Percentiles rank a stretch among this genome's conserved stretches.
These are phyloP conservation scores for Melanotaenia pygmaea DNA, from an alignment of 2,797 vertebrate genomes.

Conservation along the genomic window DNA sequence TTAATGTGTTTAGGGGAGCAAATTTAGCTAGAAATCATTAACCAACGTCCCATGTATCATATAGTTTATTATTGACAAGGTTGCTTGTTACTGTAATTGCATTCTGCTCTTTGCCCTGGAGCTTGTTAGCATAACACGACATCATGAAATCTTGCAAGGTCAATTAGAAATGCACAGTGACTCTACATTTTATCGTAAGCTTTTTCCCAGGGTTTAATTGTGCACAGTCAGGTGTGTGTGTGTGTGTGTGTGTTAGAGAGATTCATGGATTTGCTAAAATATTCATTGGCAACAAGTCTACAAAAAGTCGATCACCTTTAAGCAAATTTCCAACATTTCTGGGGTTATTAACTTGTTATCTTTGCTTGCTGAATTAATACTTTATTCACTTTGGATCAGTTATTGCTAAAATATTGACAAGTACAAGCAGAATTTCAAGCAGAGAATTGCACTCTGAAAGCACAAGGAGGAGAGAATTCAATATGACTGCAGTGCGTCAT, in stretches of 20 bases:
- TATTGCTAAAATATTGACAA: conserved; percentile 3
- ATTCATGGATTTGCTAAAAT: neutral
- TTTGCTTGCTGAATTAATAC: neutral
- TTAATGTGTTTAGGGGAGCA: neutral
- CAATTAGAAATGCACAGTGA: conserved; percentile 45
- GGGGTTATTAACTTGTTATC: neutral
- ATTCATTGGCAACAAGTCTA: conserved; percentile 3
- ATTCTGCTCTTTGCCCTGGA: conserved; percentile 8
- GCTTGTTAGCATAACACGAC: conserved; percentile 26
- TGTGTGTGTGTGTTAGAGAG: neutral
- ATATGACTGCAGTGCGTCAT: conserved; percentile 47
- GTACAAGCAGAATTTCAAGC: conserved; percentile 8
- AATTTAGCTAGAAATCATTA: conserved; percentile 46
- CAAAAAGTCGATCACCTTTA: neutral
- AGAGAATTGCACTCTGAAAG: neutral
- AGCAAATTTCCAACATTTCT: neutral
- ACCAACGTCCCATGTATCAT: conserved; percentile 33
- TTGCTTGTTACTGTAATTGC: conserved; percentile 11
- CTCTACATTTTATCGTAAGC: conserved; percentile 33
- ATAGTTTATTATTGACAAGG: conserved; percentile 36
- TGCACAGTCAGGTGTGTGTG: conserved; percentile 18
- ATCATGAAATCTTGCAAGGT: conserved; percentile 49
- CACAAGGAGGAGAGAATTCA: conserved; percentile 20
- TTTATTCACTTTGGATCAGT: conserved; percentile 6
- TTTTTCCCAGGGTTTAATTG: conserved; percentile 36